Conservation (phyloP, 2,888 invertebrate species). For the Zhengitettix transpicula region DNA sequence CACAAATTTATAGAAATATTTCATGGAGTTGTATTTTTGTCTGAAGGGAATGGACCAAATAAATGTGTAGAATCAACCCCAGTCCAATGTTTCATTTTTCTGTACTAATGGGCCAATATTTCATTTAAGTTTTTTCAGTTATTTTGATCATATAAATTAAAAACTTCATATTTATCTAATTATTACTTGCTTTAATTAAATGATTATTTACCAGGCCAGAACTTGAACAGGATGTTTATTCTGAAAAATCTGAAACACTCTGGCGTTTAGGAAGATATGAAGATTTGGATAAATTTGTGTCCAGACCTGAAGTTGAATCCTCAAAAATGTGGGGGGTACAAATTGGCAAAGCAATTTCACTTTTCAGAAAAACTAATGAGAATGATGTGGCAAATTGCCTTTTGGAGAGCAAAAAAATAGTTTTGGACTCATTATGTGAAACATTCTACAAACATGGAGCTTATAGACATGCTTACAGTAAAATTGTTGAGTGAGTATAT, state of each 20-base stretch:
- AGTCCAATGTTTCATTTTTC: too few relatives aligned
- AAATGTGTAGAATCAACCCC: too few relatives aligned
- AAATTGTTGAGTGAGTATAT: neutral
- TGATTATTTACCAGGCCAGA: constrained; percentile 25
- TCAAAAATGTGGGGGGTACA: constrained; percentile 47
- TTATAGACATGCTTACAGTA: neutral
- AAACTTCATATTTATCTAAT: neutral
- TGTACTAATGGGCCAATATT: neutral
- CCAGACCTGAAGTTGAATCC: constrained; percentile 28
- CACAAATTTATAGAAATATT: too few relatives aligned
- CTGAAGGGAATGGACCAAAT: too few relatives aligned
- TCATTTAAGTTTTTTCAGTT: neutral
- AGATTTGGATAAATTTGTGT: constrained; percentile 46
- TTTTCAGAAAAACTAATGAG: neutral
- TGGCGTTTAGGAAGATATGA: constrained; percentile 79
- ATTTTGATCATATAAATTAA: neutral
- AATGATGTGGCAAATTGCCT: neutral
- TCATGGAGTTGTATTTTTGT: too few relatives aligned
- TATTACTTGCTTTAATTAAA: neutral
- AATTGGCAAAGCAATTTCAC: constrained; percentile 40
- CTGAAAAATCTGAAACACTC: constrained; percentile 63
- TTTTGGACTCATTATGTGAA: neutral
- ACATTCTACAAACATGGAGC: neutral
- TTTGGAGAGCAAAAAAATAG: neutral
- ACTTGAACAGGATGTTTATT: constrained; percentile 33